A percentile compares a stretch with the other conserved stretches of the same genome.
These are phyloP conservation scores for Sinocyclocheilus grahami DNA, from an alignment of 2,113 vertebrate species.

Conservation along the genomic window DNA sequence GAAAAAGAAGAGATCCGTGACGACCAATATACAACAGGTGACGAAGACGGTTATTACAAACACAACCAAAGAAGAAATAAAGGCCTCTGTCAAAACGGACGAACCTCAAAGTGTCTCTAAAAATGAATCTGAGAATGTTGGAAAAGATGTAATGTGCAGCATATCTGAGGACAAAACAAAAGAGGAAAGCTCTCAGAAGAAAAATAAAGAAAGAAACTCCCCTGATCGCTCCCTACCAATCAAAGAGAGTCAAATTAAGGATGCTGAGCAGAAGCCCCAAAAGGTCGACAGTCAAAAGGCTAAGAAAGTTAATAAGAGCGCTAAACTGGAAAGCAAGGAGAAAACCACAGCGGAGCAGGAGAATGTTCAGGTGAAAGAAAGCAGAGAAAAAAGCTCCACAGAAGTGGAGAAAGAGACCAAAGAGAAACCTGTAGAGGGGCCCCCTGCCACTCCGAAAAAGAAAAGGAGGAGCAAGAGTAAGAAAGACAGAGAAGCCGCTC, in stretches of 20 bases:
- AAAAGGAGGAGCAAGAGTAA: slow-evolving; percentile 77
- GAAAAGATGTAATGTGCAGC: slow-evolving; percentile 2
- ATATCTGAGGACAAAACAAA: slow-evolving; percentile 48
- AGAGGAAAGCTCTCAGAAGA: slow-evolving; percentile 17
- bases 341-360: slow-evolving; percentile 56
- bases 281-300: slow-evolving; percentile 60
- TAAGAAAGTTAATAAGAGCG: slow-evolving; percentile 68
- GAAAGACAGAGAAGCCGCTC: slow-evolving; percentile 68
- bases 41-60: slow-evolving; percentile 54
- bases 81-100: slow-evolving; percentile 47
- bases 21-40: slow-evolving; percentile 63
- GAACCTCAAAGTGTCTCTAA: slow-evolving; percentile 54
- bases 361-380: slow-evolving; percentile 56
- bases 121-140: slow-evolving; percentile 17
- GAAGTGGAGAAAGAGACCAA: slow-evolving; percentile 52
- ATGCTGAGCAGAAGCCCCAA: slow-evolving; percentile 58
- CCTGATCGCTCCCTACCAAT: slow-evolving; percentile 40
- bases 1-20: slow-evolving; percentile 64
- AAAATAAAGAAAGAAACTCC: slow-evolving; percentile 15
- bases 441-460: slow-evolving; percentile 53
- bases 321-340: slow-evolving; percentile 56
- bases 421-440: slow-evolving; percentile 53
- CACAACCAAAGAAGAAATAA: slow-evolving; percentile 53
- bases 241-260: slow-evolving; percentile 53
- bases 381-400: slow-evolving; percentile 53